Base-by-base conservation (phyloP, 2,113 vertebrate species). In the Ailurus styani region DNA sequence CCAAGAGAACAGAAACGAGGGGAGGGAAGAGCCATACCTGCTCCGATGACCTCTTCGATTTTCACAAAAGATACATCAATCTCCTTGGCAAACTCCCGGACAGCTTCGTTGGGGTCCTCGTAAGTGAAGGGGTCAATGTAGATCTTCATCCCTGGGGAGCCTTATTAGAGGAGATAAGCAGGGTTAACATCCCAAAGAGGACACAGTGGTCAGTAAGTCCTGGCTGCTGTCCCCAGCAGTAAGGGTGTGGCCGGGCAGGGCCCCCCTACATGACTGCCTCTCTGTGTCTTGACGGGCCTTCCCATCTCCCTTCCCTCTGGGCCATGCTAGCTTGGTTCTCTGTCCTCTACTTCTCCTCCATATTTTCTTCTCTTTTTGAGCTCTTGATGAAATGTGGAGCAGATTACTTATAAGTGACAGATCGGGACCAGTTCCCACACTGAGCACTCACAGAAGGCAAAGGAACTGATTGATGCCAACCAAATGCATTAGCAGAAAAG, bases 61-160 rank as follows among this genome's bases (percentile, higher is more conserved):
- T 99, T 99, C 98, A 99, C 99, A 29, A 99, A 99, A 96, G 99
- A 99, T 55, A 99, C 99, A 14, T 99, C 99, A 0, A 99, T 99
- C 98, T 99, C 99, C 98, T 99, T 99, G 98, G 99, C 99, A 0
- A 99, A 99, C 97, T 99, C 99, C 34, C 99, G 99, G 31, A 99
- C 99, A 0, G 99, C 99, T 98, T 99, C 99, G 0, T 99, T 99
- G 97, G 99, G 99, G 97, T 99, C 99, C 97, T 99, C 99, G 0
- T 99, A 99, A 98, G 99, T 99, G 98, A 99, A 99, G 66, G 99
- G 99, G 97, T 99, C 99, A 2, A 99, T 99, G 99, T 99, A 99
- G 99, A 99, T 99, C 99, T 99, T 99, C 99, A 99, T 99, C 97
- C 99, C 99, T 79, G 99, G 99, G 92, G 99, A 99, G 66, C 99